Percentiles rank a stretch among this genome's conserved stretches.
Conservation (phyloP, 2,113 vertebrate genomes). For the Aramus guarauna region DNA sequence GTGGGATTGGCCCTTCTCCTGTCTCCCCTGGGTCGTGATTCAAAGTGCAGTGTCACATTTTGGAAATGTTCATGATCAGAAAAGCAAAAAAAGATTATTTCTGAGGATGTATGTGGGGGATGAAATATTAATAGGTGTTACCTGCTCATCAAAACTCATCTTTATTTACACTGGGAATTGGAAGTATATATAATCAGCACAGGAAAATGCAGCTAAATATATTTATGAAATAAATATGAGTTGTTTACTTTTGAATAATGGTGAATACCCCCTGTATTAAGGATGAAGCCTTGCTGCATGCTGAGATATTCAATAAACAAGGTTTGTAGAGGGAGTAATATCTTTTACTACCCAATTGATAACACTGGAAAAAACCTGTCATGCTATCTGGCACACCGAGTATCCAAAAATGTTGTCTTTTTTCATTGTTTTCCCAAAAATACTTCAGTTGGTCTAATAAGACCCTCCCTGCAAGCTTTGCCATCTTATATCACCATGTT, state of each 20-base stretch:
- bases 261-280: background rate
- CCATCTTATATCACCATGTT: background rate
- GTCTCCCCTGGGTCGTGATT: too few species aligned
- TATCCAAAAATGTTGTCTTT: background rate
- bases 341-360: background rate
- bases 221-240: conserved; percentile 31
- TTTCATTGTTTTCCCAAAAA: background rate
- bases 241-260: background rate
- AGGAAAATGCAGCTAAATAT: conserved; percentile 18
- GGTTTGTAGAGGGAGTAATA: background rate
- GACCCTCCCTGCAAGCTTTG: background rate
- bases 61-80: background rate
- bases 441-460: background rate
- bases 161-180: background rate
- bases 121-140: background rate
- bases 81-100: background rate
- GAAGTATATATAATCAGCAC: background rate
- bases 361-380: background rate
- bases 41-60: background rate
- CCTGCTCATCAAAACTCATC: conserved; percentile 1
- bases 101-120: background rate
- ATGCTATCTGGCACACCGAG: background rate
- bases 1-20: too few species aligned
- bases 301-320: background rate
- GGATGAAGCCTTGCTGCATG: background rate